phyloP scores from a whole-genome alignment of 2,888 invertebrate species.

The Chrysodeixis includens region DNA sequence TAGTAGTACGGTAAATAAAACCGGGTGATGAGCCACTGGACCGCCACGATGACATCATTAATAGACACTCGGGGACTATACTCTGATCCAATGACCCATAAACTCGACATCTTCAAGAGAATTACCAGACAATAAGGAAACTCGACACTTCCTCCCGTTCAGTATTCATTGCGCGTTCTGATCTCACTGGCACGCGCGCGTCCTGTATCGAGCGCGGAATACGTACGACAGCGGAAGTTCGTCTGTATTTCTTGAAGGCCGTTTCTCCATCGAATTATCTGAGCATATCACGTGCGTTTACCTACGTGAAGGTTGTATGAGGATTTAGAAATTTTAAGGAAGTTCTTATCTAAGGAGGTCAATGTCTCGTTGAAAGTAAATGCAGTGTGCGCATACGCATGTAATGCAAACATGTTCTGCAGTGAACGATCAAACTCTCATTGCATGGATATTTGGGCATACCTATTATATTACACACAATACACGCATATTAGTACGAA shows the following conservation, averaged over 20 bases:
- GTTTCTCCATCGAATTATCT: conserved; percentile 50
- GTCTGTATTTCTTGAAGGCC: conserved; percentile 7
- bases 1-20: no score
- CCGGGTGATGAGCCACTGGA: no score
- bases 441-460: no score
- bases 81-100: conserved; percentile 1
- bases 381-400: neutral
- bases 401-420: no score
- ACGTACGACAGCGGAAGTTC: conserved; percentile 39
- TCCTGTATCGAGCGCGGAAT: conserved; percentile 36
- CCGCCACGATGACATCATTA: neutral
- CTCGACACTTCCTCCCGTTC: conserved; percentile 46
- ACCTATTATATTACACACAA: no score
- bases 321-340: conserved; percentile 52
- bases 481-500: no score
- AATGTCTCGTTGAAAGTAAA: conserved; percentile 6
- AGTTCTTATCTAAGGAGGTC: conserved; percentile 20
- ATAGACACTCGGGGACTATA: neutral
- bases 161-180: conserved; percentile 57
- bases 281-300: conserved; percentile 48
- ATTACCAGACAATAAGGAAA: conserved; percentile 47
- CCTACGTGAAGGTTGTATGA: conserved; percentile 33
- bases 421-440: no score
- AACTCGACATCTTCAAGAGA: conserved; percentile 27
- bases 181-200: conserved; percentile 30